Evolutionary conservation across 2,888 invertebrate genomes (phyloP), one percentile per base, ranked within the genome.

Genomic region (Metacarcinus magister): DNA sequence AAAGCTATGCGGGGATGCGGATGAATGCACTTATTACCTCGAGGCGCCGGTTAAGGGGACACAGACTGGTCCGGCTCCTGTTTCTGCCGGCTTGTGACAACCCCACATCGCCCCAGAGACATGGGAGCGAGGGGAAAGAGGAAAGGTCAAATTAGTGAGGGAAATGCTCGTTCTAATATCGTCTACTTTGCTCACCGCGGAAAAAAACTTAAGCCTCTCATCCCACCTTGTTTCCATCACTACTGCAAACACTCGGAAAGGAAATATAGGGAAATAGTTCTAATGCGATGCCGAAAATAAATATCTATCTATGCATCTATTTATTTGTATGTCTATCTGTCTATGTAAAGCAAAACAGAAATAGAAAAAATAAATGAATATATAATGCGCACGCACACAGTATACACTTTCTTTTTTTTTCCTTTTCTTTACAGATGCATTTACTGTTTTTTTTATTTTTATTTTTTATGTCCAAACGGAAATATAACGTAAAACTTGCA

Each of bases 1-100:
- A 82, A 82, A 82, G 82, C 82, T 82, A 10, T n/a, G 82, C 28
- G 82, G 32, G 82, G 32, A 82, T 82, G 32, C 82, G 82, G 82
- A 82, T 82, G 82, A 82, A 82, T 82, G 82, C 82, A 82, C 82
- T 82, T 82, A 82, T 82, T 82, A 82, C 82, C 82, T 32, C 28
- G 10, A 7, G 82, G 8, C 8, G 32, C 82, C 32, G 82, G 82
- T 28, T 82, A 7, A 82, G 13, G 82, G 82, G 82, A 32, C 23
- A 32, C 82, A 13, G 28, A 82, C 82, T 82, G 32, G 19, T 82
- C 2, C 10, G 28, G 28, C 82, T 82, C 28, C 32, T 32, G 82
- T n/a, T 67, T 3, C n/a, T 67, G 23, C 67, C 82, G 28, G 32
- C 32, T 13, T 1, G 5, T 32, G 32, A 82, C 82, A 82, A 10